Base-by-base conservation (phyloP, 2,113 vertebrate species). In the Sinocyclocheilus grahami region DNA sequence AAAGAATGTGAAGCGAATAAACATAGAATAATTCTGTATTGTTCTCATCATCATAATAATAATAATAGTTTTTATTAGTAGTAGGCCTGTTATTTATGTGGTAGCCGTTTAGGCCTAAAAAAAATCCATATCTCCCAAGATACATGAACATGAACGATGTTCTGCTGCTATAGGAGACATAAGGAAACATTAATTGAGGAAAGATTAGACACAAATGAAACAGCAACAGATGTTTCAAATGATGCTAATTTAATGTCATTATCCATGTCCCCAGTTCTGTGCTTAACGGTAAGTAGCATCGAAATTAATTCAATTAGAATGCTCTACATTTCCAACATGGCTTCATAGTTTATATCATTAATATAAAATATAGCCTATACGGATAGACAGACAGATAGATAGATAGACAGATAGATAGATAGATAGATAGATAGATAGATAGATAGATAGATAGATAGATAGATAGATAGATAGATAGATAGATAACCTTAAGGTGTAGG, bases 151-250 rank as follows among this genome's bases (percentile, higher is more conserved):
- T 37, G 33, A 79, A 13, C 53, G 30, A 65, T 67, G 46, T 53
- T 75, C 33, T 33, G 5, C 55, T 24, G 42, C 16, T 37, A 65
- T 62, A 62, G 33, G 78, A 86, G 78, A 86, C 89, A 90, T 86
- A 85, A 60, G 82, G 88, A 71, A 82, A 42, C 78, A 87, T 82
- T 86, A 86, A 86, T 79, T 72, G 74, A 72, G 74, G 51, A 81
- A 72, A 86, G 88, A 88, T 87, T 79, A 90, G 71, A 82, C 37
- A 63, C 86, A 88, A 89, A 90, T 87, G 81, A 85, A 87, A 86
- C 18, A 69, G 86, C 86, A 89, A 86, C 89, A 91, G 89, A 91
- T 91, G 87, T 89, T 87, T 69, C 11, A 85, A 87, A 89, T 89
- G 46, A 81, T 58, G 60, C 60, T 86, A 69, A 86, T 88, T 89